Conservation (phyloP, 2,888 invertebrate genomes). For the Palloptera scutellata region DNA sequence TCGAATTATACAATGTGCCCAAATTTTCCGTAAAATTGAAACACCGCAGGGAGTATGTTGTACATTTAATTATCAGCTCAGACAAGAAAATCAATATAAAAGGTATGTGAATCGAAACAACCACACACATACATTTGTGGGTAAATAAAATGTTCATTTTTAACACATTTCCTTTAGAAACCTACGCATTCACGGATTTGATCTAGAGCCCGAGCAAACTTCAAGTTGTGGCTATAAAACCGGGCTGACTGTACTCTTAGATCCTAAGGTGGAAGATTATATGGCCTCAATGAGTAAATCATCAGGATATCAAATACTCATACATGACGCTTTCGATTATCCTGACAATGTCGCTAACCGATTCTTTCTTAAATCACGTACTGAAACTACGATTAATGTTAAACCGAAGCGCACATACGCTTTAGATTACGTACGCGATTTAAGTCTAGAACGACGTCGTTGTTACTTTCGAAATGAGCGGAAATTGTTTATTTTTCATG, state of each 20-base stretch:
- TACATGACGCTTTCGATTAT: conserved; percentile 70
- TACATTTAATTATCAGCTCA: conserved; percentile 69
- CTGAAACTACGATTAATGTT: conserved; percentile 69
- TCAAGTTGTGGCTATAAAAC: conserved; percentile 72
- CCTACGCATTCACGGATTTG: neutral
- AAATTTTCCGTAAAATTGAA: conserved; percentile 66
- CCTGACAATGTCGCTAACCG: conserved; percentile 68
- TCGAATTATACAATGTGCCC: conserved; percentile 65
- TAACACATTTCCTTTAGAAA: neutral
- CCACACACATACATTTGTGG: neutral
- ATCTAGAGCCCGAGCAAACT: conserved; percentile 56
- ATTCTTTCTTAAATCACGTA: conserved; percentile 66
- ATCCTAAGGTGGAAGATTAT: conserved; percentile 68
- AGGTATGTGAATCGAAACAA: neutral
- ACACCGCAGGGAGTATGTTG: conserved; percentile 70
- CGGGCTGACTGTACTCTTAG: conserved; percentile 69
- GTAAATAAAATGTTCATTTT: neutral
- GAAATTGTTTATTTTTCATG: conserved; percentile 51
- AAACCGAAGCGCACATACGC: conserved; percentile 70
- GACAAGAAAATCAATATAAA: conserved; percentile 9
- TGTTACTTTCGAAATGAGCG: conserved; percentile 70
- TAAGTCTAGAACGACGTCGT: conserved; percentile 63
- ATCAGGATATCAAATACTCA: conserved; percentile 69
- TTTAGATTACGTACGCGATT: conserved; percentile 65
- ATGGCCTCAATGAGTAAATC: conserved; percentile 68